phyloP scores from a whole-genome alignment of 2,797 vertebrate species.

The Rhinophrynus dorsalis region DNA sequence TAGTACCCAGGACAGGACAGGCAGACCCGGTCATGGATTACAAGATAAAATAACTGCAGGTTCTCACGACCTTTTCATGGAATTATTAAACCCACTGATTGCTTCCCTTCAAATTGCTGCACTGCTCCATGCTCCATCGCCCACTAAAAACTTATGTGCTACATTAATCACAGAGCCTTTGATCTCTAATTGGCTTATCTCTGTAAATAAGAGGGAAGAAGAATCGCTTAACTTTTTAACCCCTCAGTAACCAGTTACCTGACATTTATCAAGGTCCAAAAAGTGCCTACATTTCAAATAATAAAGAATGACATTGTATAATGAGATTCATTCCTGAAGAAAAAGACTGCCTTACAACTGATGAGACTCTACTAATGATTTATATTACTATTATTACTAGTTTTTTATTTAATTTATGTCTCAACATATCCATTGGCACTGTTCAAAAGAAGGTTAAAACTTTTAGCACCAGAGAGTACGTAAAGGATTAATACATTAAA shows the following conservation, averaged over 20 bases:
- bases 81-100: constrained; percentile 35
- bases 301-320: no score
- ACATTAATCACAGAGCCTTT: constrained; percentile 44
- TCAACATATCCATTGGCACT: no score
- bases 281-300: no score
- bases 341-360: neutral
- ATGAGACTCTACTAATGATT: no score
- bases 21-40: constrained; percentile 19
- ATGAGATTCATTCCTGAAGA: neutral
- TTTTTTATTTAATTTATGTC: no score
- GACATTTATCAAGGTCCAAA: neutral
- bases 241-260: constrained; percentile 15
- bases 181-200: constrained; percentile 46
- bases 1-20: neutral
- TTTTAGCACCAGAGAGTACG: no score
- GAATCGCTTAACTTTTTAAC: constrained; percentile 35
- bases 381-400: no score
- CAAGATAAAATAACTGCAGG: constrained; percentile 19
- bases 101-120: constrained; percentile 14
- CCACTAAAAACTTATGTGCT: constrained; percentile 36
- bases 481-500: no score
- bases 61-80: constrained; percentile 43
- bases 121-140: constrained; percentile 31
- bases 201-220: constrained; percentile 29
- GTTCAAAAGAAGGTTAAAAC: no score